A percentile compares a stretch with the other conserved stretches of the same genome.
Evolutionary conservation across 2,113 vertebrate genomes (phyloP).

Genomic region (Oenanthe oenanthe): DNA sequence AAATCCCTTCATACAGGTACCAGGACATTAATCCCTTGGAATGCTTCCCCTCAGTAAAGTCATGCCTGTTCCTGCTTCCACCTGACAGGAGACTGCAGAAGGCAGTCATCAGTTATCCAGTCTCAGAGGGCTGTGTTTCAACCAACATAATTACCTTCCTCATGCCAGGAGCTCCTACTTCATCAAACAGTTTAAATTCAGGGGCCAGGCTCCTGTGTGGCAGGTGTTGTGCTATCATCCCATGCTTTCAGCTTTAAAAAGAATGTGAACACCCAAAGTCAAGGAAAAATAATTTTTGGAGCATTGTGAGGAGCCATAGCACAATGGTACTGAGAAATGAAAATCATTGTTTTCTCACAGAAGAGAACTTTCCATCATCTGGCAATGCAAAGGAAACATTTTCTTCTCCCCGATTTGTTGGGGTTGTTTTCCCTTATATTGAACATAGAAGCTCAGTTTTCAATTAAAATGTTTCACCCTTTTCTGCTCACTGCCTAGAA

Average conservation of each 20-base stretch:
- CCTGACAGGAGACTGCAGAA: not conserved
- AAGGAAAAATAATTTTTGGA: not conserved
- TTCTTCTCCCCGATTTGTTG: not conserved
- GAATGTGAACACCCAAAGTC: not conserved
- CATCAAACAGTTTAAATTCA: not conserved
- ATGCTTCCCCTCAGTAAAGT: not conserved
- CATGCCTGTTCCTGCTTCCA: not conserved
- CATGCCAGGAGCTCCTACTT: not conserved
- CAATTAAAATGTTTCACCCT: constrained; percentile 50
- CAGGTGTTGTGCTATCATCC: not conserved
- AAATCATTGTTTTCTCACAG: not conserved
- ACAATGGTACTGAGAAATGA: not conserved
- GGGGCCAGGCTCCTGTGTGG: not conserved
- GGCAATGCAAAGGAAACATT: not conserved
- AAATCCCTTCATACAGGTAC: not conserved
- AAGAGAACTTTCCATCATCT: constrained; percentile 4
- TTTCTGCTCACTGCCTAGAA: constrained; percentile 27
- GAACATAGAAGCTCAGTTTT: not conserved
- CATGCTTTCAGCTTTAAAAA: not conserved
- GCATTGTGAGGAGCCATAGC: not conserved
- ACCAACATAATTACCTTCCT: not conserved
- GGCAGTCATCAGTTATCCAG: not conserved
- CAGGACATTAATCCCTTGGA: not conserved
- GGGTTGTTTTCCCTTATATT: not conserved
- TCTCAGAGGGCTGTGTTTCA: not conserved